A percentile compares a stretch with the other conserved stretches of the same genome.
Conservation (phyloP, 2,888 invertebrate species). For the Lepidocyrtinus sp. region DNA sequence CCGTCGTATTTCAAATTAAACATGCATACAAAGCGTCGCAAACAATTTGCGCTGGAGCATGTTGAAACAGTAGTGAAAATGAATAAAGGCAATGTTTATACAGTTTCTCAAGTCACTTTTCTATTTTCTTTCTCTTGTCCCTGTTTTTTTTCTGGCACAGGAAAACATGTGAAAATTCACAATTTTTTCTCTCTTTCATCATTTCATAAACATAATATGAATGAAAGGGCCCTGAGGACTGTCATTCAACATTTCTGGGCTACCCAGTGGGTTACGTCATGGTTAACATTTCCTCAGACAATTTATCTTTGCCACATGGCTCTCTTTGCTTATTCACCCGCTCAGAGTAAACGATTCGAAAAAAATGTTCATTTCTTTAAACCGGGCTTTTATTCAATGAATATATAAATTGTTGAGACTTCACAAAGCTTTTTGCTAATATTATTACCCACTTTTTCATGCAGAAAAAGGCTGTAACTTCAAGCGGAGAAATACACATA, state of each 20-base stretch:
- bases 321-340: constrained; percentile 54
- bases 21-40: constrained; percentile 43
- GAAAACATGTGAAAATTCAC: constrained; percentile 47
- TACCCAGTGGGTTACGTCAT: constrained; percentile 62
- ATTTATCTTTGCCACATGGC: constrained; percentile 63
- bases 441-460: constrained; percentile 50
- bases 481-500: constrained; percentile 23
- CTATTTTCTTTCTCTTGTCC: constrained; percentile 14
- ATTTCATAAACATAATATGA: constrained; percentile 46
- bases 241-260: constrained; percentile 62
- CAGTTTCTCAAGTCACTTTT: constrained; percentile 33
- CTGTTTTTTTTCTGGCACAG: constrained; percentile 36
- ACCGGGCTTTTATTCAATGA: constrained; percentile 51
- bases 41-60: constrained; percentile 48
- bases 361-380: constrained; percentile 46
- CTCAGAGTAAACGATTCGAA: constrained; percentile 54
- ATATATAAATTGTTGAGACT: constrained; percentile 47
- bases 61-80: constrained; percentile 20
- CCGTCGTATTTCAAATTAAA: constrained; percentile 53
- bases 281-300: constrained; percentile 64
- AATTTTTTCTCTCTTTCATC: constrained; percentile 41
- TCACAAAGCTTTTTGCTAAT: constrained; percentile 51
- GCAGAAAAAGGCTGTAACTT: not conserved
- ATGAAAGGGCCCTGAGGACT: constrained; percentile 62
- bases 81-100: constrained; percentile 17